phyloP scores from a whole-genome alignment of 2,113 vertebrate genomes.

The Sinocyclocheilus grahami region DNA sequence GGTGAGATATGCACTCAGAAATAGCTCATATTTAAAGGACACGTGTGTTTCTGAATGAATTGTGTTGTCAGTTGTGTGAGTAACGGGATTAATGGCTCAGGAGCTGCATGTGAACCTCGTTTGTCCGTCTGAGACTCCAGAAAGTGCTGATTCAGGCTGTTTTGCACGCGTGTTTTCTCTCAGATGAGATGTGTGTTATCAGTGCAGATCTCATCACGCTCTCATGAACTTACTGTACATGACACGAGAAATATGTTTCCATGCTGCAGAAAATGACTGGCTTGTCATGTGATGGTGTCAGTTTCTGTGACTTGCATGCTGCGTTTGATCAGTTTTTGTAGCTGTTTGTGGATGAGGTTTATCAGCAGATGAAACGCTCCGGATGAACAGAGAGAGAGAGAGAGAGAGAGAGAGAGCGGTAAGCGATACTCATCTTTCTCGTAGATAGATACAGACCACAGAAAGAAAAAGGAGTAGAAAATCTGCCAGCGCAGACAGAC shows the following conservation, averaged over 20 bases:
- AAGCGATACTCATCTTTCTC: slow-evolving; percentile 1
- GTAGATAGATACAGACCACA: slow-evolving; percentile 4
- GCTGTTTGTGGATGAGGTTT: neutral
- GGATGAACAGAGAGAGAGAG: neutral
- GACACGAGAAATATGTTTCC: too few relatives aligned
- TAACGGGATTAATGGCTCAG: neutral
- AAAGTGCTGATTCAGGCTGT: neutral
- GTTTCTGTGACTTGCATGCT: neutral
- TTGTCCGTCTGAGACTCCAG: neutral
- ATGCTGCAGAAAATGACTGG: too few relatives aligned
- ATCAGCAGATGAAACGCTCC: neutral
- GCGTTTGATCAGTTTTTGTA: neutral
- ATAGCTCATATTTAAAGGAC: neutral
- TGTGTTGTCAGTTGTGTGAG: neutral
- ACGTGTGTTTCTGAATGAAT: neutral
- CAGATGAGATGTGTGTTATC: neutral
- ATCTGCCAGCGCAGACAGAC: neutral
- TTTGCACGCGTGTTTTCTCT: neutral
- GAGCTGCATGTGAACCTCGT: neutral
- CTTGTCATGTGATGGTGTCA: too few relatives aligned
- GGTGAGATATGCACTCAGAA: too few relatives aligned
- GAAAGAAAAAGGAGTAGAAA: neutral
- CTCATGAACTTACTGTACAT: too few relatives aligned
- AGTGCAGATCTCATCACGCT: neutral
- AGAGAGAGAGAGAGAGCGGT: neutral